These are phyloP conservation scores for Sebastes steindachneri DNA, from an alignment of 2,797 vertebrate genomes.

Conservation along the genomic window DNA sequence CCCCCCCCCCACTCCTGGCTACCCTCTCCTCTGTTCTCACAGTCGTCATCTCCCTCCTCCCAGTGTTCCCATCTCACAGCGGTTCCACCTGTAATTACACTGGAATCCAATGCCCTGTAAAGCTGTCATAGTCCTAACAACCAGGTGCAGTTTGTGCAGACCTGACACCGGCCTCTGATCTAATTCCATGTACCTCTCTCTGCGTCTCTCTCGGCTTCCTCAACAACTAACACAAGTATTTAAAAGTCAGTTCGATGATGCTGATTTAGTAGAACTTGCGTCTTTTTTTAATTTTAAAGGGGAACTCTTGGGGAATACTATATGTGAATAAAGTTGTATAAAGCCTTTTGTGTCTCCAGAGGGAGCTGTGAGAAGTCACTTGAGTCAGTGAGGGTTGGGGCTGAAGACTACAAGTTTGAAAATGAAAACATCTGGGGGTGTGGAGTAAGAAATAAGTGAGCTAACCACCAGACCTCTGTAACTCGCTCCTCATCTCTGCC, in stretches of 20 bases:
- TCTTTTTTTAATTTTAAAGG: background rate
- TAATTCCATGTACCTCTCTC: constrained; percentile 39
- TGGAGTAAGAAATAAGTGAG: background rate
- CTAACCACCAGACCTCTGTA: background rate
- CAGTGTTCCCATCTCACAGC: constrained; percentile 41
- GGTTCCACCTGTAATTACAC: constrained; percentile 81
- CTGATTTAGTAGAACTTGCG: background rate
- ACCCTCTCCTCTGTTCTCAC: constrained; percentile 40
- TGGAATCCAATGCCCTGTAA: constrained; percentile 78
- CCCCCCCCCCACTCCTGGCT: background rate
- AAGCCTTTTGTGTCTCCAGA: background rate
- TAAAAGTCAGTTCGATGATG: background rate
- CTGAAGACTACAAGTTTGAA: background rate
- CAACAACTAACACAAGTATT: background rate
- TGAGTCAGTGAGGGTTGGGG: background rate
- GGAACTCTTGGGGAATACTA: background rate
- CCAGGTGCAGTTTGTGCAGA: constrained; percentile 72
- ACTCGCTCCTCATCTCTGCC: background rate
- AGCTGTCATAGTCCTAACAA: constrained; percentile 76
- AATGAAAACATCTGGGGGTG: background rate
- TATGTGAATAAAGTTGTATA: background rate
- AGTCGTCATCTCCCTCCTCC: constrained; percentile 42
- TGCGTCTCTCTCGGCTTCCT: background rate
- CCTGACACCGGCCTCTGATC: constrained; percentile 58
- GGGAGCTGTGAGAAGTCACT: background rate